Percentiles rank a stretch among this genome's conserved stretches.
Conservation (phyloP, 2,797 vertebrate species). For the Triplophysa bombifrons region DNA sequence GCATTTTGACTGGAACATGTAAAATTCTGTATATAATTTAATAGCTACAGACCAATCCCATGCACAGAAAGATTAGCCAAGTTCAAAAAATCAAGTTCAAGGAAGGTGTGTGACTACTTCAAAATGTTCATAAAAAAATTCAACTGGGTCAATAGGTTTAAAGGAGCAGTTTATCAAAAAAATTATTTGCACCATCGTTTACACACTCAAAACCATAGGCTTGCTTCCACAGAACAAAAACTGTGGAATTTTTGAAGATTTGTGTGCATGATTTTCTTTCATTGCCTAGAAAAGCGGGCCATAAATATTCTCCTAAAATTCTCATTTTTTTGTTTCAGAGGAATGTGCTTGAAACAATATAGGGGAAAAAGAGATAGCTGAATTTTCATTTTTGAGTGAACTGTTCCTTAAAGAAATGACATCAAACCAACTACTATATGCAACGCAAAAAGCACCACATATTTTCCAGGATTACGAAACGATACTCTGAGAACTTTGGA, state of each 20-base stretch:
- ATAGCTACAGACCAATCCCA: not conserved
- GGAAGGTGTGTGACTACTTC: not conserved
- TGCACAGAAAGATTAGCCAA: not conserved
- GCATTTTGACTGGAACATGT: not conserved
- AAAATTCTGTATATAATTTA: slow-evolving; percentile 7
- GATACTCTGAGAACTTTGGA: slow-evolving; percentile 28
- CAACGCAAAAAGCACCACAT: slow-evolving; percentile 24
- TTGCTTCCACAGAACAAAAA: not conserved
- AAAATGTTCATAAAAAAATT: not conserved
- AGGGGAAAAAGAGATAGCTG: too few relatives aligned
- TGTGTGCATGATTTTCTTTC: not conserved
- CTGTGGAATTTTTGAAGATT: not conserved
- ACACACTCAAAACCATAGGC: not conserved
- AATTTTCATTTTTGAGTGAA: not conserved
- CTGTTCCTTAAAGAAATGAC: not conserved
- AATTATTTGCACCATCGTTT: not conserved
- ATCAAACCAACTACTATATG: not conserved
- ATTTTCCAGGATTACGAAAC: slow-evolving; percentile 33
- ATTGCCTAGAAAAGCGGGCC: not conserved
- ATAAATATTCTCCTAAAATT: not conserved
- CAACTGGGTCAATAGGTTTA: not conserved
- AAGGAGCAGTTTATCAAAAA: not conserved
- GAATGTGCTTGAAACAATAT: not conserved
- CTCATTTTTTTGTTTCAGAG: not conserved
- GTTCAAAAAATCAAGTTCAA: not conserved